Conservation (phyloP, 2,888 invertebrate species). For the Abrostola triplasia region DNA sequence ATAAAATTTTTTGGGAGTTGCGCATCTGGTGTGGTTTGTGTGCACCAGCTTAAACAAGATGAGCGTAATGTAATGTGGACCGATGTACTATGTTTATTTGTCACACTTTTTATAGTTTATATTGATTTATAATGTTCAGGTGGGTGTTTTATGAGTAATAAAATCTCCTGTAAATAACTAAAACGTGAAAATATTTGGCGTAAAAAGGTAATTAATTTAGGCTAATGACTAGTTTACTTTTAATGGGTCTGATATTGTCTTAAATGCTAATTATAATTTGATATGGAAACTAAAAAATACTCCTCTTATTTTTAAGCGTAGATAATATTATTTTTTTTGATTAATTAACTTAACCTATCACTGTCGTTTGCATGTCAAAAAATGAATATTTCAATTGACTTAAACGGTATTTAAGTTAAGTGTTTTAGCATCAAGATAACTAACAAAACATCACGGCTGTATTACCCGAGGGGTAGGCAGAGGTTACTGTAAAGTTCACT, state of each 20-base stretch:
- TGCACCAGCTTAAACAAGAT: slow-evolving; percentile 53
- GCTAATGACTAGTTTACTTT: slow-evolving; percentile 28
- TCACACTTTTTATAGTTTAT: slow-evolving; percentile 54
- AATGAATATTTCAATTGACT: too few species aligned
- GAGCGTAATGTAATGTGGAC: slow-evolving; percentile 47
- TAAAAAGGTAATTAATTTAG: slow-evolving; percentile 45
- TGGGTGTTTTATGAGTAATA: slow-evolving; percentile 53
- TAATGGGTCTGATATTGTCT: slow-evolving; percentile 11
- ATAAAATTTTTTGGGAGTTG: slow-evolving; percentile 78
- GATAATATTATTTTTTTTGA: too few species aligned
- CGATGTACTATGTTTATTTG: slow-evolving; percentile 49
- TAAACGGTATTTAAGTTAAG: too few species aligned
- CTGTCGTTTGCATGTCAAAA: too few species aligned
- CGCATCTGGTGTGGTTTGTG: slow-evolving; percentile 80
- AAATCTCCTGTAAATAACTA: slow-evolving; percentile 29
- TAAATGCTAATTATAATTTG: background rate
- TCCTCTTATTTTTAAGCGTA: too few species aligned
- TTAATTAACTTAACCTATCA: too few species aligned
- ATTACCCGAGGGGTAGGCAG: too few species aligned
- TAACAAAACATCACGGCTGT: too few species aligned
- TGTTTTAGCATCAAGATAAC: too few species aligned
- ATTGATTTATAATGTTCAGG: slow-evolving; percentile 55
- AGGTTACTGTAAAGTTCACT: too few species aligned
- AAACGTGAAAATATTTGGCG: slow-evolving; percentile 42
- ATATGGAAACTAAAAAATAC: background rate